phyloP scores from a whole-genome alignment of 2,113 vertebrate genomes.

The Anseranas semipalmata region DNA sequence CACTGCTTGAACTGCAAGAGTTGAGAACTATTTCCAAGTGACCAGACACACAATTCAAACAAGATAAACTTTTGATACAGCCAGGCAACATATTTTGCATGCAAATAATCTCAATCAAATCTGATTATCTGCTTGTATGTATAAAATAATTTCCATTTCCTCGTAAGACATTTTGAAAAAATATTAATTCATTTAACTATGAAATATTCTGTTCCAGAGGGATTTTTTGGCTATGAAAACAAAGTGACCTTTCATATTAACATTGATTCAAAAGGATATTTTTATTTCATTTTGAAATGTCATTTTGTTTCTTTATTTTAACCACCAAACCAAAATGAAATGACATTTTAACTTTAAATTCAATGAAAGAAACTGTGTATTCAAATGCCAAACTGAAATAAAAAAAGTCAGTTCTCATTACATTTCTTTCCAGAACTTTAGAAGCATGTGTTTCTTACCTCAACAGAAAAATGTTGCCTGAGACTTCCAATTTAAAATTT shows the following conservation, averaged over 20 bases:
- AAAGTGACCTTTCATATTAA: constrained; percentile 48
- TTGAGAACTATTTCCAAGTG: not conserved
- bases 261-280: constrained; percentile 43
- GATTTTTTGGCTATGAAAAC: constrained; percentile 12
- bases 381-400: constrained; percentile 14
- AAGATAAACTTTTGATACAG: not conserved
- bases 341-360: constrained; percentile 45
- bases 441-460: not conserved
- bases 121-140: not conserved
- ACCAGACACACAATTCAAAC: not conserved
- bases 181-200: not conserved
- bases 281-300: constrained; percentile 54
- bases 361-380: constrained; percentile 1
- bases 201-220: not conserved
- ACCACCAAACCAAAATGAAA: not conserved
- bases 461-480: not conserved
- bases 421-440: not conserved
- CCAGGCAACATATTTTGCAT: not conserved
- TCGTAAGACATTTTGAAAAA: not conserved
- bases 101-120: not conserved
- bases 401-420: not conserved
- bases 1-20: not conserved
- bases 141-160: not conserved
- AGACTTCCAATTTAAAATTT: not conserved
- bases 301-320: constrained; percentile 30